Conservation (phyloP, 1,140 invertebrate species). For the Procambarus virginalis region DNA sequence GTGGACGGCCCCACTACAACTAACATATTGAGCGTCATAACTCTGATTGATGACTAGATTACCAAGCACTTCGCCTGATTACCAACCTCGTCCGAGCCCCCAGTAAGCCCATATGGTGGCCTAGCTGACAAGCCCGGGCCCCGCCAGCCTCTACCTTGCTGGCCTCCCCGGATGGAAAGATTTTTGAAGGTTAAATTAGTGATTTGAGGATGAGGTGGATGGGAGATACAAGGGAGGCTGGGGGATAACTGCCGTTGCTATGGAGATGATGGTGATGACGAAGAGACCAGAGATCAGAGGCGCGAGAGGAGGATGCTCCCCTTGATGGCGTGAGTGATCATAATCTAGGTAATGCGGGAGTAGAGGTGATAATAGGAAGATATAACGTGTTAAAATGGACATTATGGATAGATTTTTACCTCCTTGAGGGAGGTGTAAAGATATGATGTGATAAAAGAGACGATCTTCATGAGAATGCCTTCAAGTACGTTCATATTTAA, state of each 20-base stretch:
- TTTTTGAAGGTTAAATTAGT: not conserved
- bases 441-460: too few relatives aligned
- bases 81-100: constrained; percentile 33
- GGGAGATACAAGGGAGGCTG: not conserved
- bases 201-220: constrained; percentile 15
- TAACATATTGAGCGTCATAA: constrained; percentile 54
- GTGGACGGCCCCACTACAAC: constrained; percentile 24
- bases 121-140: not conserved
- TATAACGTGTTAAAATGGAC: not conserved
- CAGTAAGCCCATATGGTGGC: constrained; percentile 8
- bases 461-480: too few relatives aligned
- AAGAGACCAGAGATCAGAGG: not conserved
- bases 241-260: not conserved
- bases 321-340: not conserved
- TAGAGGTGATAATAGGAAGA: not conserved
- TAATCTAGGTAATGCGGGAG: not conserved
- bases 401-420: not conserved
- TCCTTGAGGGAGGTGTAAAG: too few relatives aligned
- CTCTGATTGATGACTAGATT: constrained; percentile 52
- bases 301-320: not conserved
- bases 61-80: constrained; percentile 55
- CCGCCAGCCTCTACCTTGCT: not conserved
- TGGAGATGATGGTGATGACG: constrained; percentile 20
- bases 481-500: too few relatives aligned
- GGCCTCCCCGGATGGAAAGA: not conserved